Evolutionary conservation across 2,797 vertebrate species (phyloP).

Genomic region (Benthosema pterotum): DNA sequence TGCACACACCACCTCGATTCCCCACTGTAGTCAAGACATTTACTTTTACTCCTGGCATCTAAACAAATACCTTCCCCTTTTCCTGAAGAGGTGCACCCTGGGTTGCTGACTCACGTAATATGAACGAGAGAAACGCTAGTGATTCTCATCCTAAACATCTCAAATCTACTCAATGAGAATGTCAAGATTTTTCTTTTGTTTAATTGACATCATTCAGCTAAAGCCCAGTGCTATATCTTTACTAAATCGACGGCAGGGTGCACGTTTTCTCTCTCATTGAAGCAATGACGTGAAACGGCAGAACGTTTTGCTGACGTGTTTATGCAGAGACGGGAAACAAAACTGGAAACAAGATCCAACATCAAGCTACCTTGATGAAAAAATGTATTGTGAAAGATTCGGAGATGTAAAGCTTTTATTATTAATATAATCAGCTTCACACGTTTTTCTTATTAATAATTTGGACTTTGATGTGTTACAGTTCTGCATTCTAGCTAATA

Average conservation of each 20-base stretch:
- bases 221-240: neutral
- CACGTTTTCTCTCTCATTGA: conserved; percentile 44
- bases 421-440: too few relatives aligned
- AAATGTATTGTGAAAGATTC: neutral
- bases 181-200: neutral
- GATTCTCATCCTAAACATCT: too few relatives aligned
- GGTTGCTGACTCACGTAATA: conserved; percentile 19
- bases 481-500: neutral
- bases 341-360: too few relatives aligned
- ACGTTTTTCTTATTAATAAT: conserved; percentile 13
- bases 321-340: too few relatives aligned
- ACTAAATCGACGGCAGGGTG: conserved; percentile 39
- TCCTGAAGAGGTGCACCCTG: conserved; percentile 48
- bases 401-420: too few relatives aligned
- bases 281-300: conserved; percentile 39
- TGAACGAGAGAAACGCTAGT: neutral
- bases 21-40: neutral
- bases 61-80: conserved; percentile 31
- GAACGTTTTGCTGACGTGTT: neutral
- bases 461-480: conserved; percentile 18
- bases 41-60: conserved; percentile 16
- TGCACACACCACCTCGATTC: conserved; percentile 57
- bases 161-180: conserved; percentile 1
- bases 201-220: conserved; percentile 6
- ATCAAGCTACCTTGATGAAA: conserved; percentile 3